A percentile compares a stretch with the other conserved stretches of the same genome.
phyloP scores from a whole-genome alignment of 2,113 vertebrate species.

The Puntigrus tetrazona region DNA sequence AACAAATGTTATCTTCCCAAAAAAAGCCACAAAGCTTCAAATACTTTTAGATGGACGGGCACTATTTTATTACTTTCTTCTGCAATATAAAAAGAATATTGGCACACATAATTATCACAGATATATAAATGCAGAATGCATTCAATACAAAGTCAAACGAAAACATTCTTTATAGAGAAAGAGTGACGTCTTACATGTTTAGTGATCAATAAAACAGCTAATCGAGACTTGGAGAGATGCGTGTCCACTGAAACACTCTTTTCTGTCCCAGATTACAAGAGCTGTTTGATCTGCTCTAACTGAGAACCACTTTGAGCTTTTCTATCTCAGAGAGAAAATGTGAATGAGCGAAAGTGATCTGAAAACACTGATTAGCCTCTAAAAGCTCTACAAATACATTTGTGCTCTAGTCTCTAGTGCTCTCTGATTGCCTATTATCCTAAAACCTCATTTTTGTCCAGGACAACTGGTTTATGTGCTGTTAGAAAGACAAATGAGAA shows the following conservation, averaged over 20 bases:
- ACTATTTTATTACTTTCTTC: background rate
- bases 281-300: background rate
- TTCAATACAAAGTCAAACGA: background rate
- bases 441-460: too few species aligned
- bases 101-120: background rate
- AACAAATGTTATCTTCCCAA: too few species aligned
- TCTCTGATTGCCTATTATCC: background rate
- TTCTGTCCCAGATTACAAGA: constrained; percentile 4
- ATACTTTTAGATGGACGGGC: background rate
- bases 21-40: background rate
- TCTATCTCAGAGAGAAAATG: background rate
- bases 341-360: background rate
- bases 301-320: constrained; percentile 1
- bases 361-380: background rate
- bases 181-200: background rate
- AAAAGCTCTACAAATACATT: background rate
- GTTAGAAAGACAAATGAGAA: background rate
- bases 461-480: background rate
- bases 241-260: background rate
- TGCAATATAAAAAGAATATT: background rate
- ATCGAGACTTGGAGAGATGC: background rate
- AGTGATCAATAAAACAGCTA: background rate
- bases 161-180: background rate
- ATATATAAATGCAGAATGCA: background rate
- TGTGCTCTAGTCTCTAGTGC: background rate